Evolutionary conservation across 1,140 invertebrate species (phyloP).

Genomic region (Platyscapa corneri): DNA sequence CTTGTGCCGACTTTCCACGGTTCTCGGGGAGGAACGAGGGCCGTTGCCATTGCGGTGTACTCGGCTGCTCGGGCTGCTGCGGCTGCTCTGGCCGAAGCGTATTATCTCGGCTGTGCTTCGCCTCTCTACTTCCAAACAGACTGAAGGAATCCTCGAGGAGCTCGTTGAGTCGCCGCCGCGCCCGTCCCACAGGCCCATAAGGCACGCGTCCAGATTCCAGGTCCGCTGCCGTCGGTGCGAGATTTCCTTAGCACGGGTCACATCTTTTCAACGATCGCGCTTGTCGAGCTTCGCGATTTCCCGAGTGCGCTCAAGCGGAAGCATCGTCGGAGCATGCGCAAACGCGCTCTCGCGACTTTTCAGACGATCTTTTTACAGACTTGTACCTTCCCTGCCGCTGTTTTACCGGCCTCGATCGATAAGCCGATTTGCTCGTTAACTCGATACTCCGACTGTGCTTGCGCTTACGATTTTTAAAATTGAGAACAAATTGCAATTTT

Average conservation of each 20-base stretch:
- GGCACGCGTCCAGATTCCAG: conserved; percentile 60
- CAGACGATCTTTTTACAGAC: too few species aligned
- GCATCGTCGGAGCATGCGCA: background rate
- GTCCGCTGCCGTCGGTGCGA: conserved; percentile 53
- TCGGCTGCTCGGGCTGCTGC: conserved; percentile 33
- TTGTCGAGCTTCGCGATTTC: background rate
- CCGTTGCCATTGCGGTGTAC: background rate
- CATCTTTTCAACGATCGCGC: conserved; percentile 13
- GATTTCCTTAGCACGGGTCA: conserved; percentile 11
- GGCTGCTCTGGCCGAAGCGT: background rate
- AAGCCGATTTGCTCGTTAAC: too few species aligned
- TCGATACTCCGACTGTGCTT: too few species aligned
- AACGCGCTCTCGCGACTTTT: too few species aligned
- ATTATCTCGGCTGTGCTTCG: conserved; percentile 60
- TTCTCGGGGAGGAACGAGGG: background rate
- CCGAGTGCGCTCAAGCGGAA: background rate
- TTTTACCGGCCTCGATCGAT: too few species aligned
- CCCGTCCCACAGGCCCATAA: conserved; percentile 73
- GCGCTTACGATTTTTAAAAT: too few species aligned
- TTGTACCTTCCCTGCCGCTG: too few species aligned
- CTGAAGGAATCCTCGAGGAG: conserved; percentile 81
- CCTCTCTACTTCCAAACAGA: conserved; percentile 77
- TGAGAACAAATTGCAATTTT: too few species aligned
- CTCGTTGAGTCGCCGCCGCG: conserved; percentile 79
- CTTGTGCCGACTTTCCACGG: conserved; percentile 72